phyloP scores from a whole-genome alignment of 2,797 vertebrate genomes.

The Otolemur crassicaudatus region DNA sequence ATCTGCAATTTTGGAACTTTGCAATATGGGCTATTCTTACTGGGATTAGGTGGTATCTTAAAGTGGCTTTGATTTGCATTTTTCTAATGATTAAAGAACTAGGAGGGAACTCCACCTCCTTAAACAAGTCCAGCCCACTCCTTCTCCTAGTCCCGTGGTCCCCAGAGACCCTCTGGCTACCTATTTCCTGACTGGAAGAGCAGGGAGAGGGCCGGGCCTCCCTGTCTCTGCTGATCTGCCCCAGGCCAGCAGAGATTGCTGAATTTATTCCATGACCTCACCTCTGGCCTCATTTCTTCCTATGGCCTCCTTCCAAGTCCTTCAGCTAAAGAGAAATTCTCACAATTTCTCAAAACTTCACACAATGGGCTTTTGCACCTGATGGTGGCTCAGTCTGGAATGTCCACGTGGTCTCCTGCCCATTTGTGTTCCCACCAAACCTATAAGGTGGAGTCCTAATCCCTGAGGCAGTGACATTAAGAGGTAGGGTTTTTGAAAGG shows the following conservation, averaged over 20 bases:
- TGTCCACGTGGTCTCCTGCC: not conserved
- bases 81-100: too few species aligned
- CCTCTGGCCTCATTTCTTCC: not conserved
- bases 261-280: not conserved
- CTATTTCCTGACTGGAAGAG: not conserved
- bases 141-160: not conserved
- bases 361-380: too few species aligned
- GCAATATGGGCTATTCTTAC: too few species aligned
- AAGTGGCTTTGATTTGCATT: too few species aligned
- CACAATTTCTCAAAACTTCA: not conserved
- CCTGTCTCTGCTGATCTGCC: not conserved
- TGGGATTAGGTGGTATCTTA: too few species aligned
- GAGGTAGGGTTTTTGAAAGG: not conserved
- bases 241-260: not conserved
- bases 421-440: not conserved
- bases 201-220: not conserved
- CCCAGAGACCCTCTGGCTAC: not conserved
- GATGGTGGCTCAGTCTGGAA: not conserved
- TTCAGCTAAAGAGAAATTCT: not conserved
- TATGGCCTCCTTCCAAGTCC: not conserved
- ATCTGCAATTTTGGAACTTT: too few species aligned
- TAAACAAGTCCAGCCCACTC: not conserved
- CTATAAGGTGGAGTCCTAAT: rapidly evolving
- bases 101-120: not conserved
- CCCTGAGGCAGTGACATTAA: not conserved